Evolutionary conservation across 2,888 invertebrate genomes (phyloP), one percentile per base, ranked within the genome.

Genomic region (Aethes cnicana): DNA sequence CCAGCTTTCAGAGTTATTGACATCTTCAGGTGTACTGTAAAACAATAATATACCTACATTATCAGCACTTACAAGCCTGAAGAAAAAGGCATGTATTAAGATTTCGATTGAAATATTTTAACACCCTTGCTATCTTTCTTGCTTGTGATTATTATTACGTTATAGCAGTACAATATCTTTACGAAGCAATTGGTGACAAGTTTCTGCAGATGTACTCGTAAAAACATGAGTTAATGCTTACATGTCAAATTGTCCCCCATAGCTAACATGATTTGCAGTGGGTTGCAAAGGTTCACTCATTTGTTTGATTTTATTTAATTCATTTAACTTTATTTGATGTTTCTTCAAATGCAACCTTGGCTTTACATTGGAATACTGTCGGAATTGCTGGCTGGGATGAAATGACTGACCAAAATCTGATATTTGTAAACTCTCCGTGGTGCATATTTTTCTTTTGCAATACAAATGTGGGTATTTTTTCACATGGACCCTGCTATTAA

Each of bases 261-360:
- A 75, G 55, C 77, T 77, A 47, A 68, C 69, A 66, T 81, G 74
- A 37, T 71, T 66, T 41, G 66, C 28, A 26, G 74, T 72, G 8
- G 84, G 82, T 54, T 74, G 69, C 56, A 64, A 55, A 54, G 76
- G 63, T 42, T 83, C 79, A 77, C 74, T 81, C 84, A 87, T 86
- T 81, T 69, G 70, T 36, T 66, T 70, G 43, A 48, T 43, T 66
- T 53, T 62, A 41, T 64, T 68, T 57, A 60, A 59, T 36, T 64
- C 77, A 73, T 78, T 69, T 33, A 69, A 59, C 50, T 64, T 67
- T 9, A 69, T 53, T 52, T 72, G 52, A 20, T 72, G 66, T 64
- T 74, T 76, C 48, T 74, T 82, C 37, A 66, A 59, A 17, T 61
- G 64, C 11, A 58, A 55, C 28, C 62, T 68, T 58, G 76, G 79